Evolutionary conservation across 35 echinoderm and acorn worm species (phyloP).

Genomic region (Apostichopus parvimensis): DNA sequence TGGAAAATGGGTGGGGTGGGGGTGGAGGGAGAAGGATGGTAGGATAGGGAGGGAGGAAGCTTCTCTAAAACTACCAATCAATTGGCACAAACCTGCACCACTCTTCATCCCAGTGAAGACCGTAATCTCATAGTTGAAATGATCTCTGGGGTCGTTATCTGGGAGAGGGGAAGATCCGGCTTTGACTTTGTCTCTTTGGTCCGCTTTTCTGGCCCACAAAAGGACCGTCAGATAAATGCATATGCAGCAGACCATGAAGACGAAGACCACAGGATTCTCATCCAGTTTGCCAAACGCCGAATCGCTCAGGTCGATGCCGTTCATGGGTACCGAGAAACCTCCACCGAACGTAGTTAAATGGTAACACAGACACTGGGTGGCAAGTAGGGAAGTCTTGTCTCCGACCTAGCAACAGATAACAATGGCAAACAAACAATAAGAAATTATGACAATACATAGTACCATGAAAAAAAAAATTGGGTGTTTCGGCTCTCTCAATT

Average conservation of each 20-base stretch:
- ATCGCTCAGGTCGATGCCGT: slow-evolving; percentile 81
- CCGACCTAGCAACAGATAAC: slow-evolving; percentile 60
- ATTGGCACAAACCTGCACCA: slow-evolving; percentile 61
- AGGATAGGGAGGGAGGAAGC: too few relatives aligned
- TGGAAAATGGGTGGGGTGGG: too few relatives aligned
- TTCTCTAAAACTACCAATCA: too few relatives aligned
- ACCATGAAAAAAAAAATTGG: too few relatives aligned
- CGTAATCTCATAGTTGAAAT: slow-evolving; percentile 87
- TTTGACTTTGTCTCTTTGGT: slow-evolving; percentile 79
- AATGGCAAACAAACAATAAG: background rate
- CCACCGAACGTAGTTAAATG: slow-evolving; percentile 90
- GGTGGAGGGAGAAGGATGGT: too few relatives aligned
- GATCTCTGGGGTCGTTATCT: slow-evolving; percentile 80
- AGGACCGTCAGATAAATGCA: slow-evolving; percentile 70
- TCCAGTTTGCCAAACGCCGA: slow-evolving; percentile 88
- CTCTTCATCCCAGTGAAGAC: slow-evolving; percentile 83
- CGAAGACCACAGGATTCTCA: slow-evolving; percentile 96
- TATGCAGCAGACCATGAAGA: slow-evolving; percentile 79
- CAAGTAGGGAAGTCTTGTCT: slow-evolving; percentile 44
- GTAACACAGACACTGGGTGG: slow-evolving; percentile 59
- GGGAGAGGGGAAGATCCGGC: slow-evolving; percentile 83
- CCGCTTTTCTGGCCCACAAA: slow-evolving; percentile 87
- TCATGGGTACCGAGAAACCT: slow-evolving; percentile 92
- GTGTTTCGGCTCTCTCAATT: too few relatives aligned
- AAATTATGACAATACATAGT: background rate